Conservation (phyloP, 2,113 vertebrate genomes). For the Ailuropoda melanoleuca region DNA sequence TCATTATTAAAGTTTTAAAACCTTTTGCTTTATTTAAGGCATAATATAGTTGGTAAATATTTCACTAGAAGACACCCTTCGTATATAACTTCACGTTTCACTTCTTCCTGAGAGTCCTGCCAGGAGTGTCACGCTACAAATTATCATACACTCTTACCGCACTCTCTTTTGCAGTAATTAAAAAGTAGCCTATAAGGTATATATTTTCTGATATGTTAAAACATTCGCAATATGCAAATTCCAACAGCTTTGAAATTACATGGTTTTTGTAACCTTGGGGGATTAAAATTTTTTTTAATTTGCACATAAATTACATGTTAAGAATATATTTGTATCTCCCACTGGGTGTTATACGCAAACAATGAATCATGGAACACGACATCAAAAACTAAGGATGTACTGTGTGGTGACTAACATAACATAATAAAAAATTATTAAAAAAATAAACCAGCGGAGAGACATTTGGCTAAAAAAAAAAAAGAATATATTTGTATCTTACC, state of each 20-base stretch:
- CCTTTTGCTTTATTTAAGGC: not conserved
- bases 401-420: too few relatives aligned
- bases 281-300: not conserved
- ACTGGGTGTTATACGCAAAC: too few relatives aligned
- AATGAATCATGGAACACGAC: too few relatives aligned
- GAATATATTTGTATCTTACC: not conserved
- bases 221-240: not conserved
- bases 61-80: not conserved
- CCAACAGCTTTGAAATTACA: not conserved
- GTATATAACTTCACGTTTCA: not conserved
- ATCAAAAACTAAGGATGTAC: too few relatives aligned
- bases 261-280: not conserved
- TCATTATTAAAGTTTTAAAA: not conserved
- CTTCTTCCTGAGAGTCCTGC: not conserved
- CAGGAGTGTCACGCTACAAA: fast-evolving
- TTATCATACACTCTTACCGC: fast-evolving
- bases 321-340: not conserved
- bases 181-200: too few relatives aligned
- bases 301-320: not conserved
- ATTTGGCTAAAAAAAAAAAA: too few relatives aligned
- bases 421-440: too few relatives aligned
- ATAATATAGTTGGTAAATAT: not conserved
- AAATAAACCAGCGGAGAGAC: too few relatives aligned
- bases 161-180: not conserved
- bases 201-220: not conserved